These are phyloP conservation scores for Epinephelus malabaricus DNA, from an alignment of 2,797 vertebrate genomes.

Conservation along the genomic window DNA sequence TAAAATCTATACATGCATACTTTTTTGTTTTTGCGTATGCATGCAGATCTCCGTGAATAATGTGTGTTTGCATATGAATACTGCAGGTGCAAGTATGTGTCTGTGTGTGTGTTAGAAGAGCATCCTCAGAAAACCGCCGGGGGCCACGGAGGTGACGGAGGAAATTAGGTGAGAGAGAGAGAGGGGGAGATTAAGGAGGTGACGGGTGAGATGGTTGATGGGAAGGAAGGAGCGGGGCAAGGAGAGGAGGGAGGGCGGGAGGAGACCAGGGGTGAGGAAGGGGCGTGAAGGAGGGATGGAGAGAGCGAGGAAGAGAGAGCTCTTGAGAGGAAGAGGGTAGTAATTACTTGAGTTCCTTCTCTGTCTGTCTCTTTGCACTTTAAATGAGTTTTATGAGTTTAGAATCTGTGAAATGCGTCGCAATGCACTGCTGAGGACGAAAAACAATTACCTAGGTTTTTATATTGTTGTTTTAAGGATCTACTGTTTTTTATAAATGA, in stretches of 20 bases:
- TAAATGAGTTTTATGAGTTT: constrained; percentile 45
- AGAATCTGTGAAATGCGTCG: neutral
- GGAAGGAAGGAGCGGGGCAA: constrained; percentile 61
- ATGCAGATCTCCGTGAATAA: constrained; percentile 35
- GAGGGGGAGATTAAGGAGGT: constrained; percentile 71
- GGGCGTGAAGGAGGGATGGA: constrained; percentile 69
- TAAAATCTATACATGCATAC: constrained; percentile 10
- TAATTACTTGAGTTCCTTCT: constrained; percentile 70
- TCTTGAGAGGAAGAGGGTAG: constrained; percentile 71
- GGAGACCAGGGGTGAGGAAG: constrained; percentile 64
- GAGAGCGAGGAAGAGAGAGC: constrained; percentile 67
- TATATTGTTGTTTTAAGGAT: neutral
- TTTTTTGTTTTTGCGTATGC: constrained; percentile 19
- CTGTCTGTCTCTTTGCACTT: constrained; percentile 54
- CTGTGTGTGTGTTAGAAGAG: constrained; percentile 39
- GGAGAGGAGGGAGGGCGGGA: constrained; percentile 56
- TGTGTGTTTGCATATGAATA: constrained; percentile 62
- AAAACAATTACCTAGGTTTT: neutral
- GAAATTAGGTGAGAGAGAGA: constrained; percentile 63
- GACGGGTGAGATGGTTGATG: constrained; percentile 71
- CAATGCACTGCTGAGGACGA: neutral
- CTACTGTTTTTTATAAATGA: neutral
- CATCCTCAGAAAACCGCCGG: constrained; percentile 54
- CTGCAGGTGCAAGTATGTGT: constrained; percentile 17
- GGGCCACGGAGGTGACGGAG: constrained; percentile 65